Base-by-base conservation (phyloP, 2,113 vertebrate species). In the Axis porcinus region DNA sequence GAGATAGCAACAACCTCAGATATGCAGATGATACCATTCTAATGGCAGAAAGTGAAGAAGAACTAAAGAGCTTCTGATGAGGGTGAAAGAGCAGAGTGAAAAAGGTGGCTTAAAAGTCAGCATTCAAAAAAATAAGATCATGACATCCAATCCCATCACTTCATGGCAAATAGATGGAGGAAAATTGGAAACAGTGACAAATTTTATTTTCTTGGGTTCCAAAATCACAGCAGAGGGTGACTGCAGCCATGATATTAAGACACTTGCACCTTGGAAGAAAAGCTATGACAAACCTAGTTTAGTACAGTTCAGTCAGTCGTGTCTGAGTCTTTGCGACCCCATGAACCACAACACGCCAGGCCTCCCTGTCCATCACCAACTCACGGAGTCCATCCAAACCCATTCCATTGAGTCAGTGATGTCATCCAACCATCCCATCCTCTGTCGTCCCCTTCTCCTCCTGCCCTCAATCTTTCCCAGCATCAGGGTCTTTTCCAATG, bases 301-400 rank as follows among this genome's bases (percentile, higher is more conserved):
- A 16, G 30, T 64, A 33, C 30, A 33, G 15, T 33, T 8, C 60
- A 62, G 60, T 62, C 28, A 16, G 62, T 8, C 30, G 2, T 33
- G 15, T 64, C 62, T 0, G 3, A 64, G 15, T 33, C 62, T 16
- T 8, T 17, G 7, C 1, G 15, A 64, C 30, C 60, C 14, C 62
- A 17, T 33, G 62, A 64, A 64, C 11, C 11, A 1, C 30, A 64
- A 30, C 62, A 64, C 0, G 1, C 62, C 30, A 33, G 62, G 7
- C 14, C 16, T 17, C 30, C 7, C 30, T 8, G 30, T 64, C 62
- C 15, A 33, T 33, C 15, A 64, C 62, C 62, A 64, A 64, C 15
- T 33, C 16, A 6, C 0, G 0, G 30, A 33, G 30, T 64, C 15
- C 15, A 64, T 7, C 6, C 30, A 64, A 64, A 64, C 62, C 62